Base-by-base conservation (phyloP, 2,113 vertebrate genomes). In the Heptranchias perlo region DNA sequence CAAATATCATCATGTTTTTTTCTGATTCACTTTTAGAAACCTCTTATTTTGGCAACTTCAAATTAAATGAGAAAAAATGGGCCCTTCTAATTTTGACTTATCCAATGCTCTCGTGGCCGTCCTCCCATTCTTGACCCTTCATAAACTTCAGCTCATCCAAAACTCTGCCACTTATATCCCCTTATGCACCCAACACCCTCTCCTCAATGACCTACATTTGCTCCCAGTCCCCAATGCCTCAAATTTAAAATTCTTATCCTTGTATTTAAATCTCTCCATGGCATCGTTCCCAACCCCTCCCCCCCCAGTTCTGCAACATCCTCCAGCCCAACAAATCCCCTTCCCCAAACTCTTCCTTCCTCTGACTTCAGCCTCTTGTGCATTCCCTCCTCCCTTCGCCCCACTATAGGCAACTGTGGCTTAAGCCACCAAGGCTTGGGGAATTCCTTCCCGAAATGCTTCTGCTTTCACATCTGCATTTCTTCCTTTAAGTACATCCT, bases 21-120 rank as follows among this genome's bases (percentile, higher is more conserved):
- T 96, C 47, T 39, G 54, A 86, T 54, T 82, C 28, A 44, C 39
- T 96, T 96, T 61, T 64, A 28, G 54, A 61, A 96, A 96, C 4
- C 8, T 8, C 58, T 39, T 39, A 62, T 21, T 93, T 39, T 93
- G 23, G 13, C 49, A 58, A 58, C 1, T 89, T 31, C 23, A 89
- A 13, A 54, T 39, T 93, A 39, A 16, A 93, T 2, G 6, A 23
- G 6, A 93, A 93, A 39, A 25, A 23, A 62, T 21, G 61, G 28
- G 2, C 14, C 16, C 52, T 91, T n/a, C 28, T 92, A 14, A 61
- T 92, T 61, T n/a, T 39, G 78, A 93, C 39, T 39, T 62, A 64
- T 23, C 89, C 7, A 39, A n/a, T 64, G 16, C 14, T 93, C 58
- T 21, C n/a, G 5, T 39, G 58, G 16, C 58, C 39, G 21, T 1